Percentiles rank a stretch among this genome's conserved stretches.
Evolutionary conservation across 2,888 invertebrate genomes (phyloP).

Genomic region (Dioctria linearis): DNA sequence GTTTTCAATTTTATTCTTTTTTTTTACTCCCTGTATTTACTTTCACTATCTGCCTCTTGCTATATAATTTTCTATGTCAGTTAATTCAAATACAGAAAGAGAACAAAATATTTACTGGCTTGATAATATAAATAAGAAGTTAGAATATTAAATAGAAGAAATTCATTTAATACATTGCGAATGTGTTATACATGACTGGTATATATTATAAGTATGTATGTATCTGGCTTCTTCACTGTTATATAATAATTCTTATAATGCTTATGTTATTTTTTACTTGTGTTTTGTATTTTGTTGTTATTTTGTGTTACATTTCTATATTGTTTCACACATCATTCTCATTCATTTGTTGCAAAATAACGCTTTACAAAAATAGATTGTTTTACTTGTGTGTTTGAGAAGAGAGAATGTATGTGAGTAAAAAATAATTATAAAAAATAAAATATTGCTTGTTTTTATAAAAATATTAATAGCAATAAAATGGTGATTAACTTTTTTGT

Average conservation of each 20-base stretch:
- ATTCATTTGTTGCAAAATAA: constrained; percentile 45
- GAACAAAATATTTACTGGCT: no score
- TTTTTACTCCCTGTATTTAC: no score
- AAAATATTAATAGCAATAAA: constrained; percentile 39
- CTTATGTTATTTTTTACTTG: constrained; percentile 30
- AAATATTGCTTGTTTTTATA: constrained; percentile 1
- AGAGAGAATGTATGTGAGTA: constrained; percentile 32
- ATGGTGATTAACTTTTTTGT: constrained; percentile 33
- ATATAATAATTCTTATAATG: not conserved
- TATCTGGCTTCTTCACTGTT: no score
- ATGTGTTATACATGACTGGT: constrained; percentile 14
- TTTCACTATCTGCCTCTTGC: no score
- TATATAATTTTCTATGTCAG: no score
- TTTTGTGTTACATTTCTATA: constrained; percentile 11
- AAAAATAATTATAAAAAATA: constrained; percentile 50
- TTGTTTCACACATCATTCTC: constrained; percentile 36
- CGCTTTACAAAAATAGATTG: constrained; percentile 47
- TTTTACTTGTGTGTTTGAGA: constrained; percentile 16
- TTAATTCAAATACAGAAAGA: no score
- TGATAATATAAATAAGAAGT: no score
- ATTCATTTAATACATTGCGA: not conserved
- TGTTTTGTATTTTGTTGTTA: constrained; percentile 39
- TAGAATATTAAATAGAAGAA: no score
- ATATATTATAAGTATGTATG: not conserved
- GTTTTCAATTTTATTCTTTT: no score